Evolutionary conservation across 1,140 invertebrate species (phyloP), one percentile per base, ranked within the genome.

Genomic region (Drosophila insularis): DNA sequence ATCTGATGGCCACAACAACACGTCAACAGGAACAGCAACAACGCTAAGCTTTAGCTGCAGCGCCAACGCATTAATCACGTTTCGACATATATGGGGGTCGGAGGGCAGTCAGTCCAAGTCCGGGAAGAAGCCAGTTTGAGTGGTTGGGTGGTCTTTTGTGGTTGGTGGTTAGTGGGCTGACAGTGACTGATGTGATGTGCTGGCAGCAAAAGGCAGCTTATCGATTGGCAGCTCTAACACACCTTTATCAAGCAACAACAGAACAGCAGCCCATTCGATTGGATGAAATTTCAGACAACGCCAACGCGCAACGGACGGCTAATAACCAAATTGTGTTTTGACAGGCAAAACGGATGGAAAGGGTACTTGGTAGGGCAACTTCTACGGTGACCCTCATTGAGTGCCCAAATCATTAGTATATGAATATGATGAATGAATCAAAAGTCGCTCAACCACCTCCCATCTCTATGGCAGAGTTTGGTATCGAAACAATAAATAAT

Each of bases 121-220:
- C n/a, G 13, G 58, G 69, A 8, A 39, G 31, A 17, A 35, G 60
- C 23, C 6, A 46, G 4, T 17, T 50, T 58, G 55, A 69, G 46
- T 56, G 32, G 27, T 21, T 46, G 43, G 71, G 37, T 58, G 67
- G 60, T 72, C 56, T 71, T 77, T 89, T 89, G 84, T 82, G 80
- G 82, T 84, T 86, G 68, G 71, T 72, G 74, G 74, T 17, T 63
- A 53, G 68, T 56, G 64, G 63, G 60, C 32, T 90, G 90, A 91
- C 90, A 91, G 80, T 91, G 90, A 91, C 90, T 91, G 90, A 91
- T 91, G 90, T 91, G 90, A 91, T 91, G 90, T 90, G 84, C 71
- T 55, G 70, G 70, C 58, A 61, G 46, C 55, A 40, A 50, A 71
- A 73, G 68, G 65, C 81, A 65, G 65, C 89, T 90, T 90, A 90